Evolutionary conservation across 1,140 invertebrate genomes (phyloP), one percentile per base, ranked within the genome.

Genomic region (Meloidogyne hapla): DNA sequence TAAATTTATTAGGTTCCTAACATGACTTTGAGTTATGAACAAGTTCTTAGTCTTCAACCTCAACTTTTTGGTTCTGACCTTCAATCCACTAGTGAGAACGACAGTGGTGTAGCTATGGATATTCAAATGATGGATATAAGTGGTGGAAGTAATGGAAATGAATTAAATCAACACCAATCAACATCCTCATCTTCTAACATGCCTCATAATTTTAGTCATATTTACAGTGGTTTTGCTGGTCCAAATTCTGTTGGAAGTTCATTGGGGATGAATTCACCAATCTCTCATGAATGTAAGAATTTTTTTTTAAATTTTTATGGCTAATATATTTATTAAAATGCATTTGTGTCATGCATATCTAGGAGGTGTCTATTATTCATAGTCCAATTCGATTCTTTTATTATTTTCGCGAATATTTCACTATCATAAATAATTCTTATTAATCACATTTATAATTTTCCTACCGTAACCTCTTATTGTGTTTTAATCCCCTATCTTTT

Each of bases 1-100:
- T n/a, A 1, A 68, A 23, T 69, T 42, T 21, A 8, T 64, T n/a
- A 73, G 64, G 38, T 77, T 15, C 76, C 76, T 25, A 77, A 77
- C 38, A 66, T 78, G 75, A 66, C 71, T 9, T 23, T 77, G 8
- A 77, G n/a, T 28, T 66, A 45, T 42, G 23, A 26, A 23, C 38
- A 64, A 45, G n/a, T 28, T 69, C 25, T 64, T 26, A 21, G n/a
- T 28, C 40, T 75, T 28, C 33, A 75, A 48, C 63, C 45, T 48
- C 45, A 48, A 48, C 45, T 48, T 48, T 48, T 18, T 18, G 45
- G 1, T 48, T 48, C 45, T 48, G 45, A 48, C 4, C 13, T 48
- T 48, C 45, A 48, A 61, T 25, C 21, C 8, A 18, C 21, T 5
- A 45, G 23, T 9, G 10, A 68, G 2, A 25, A 45, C 26, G 67